phyloP scores from a whole-genome alignment of 2,888 invertebrate genomes.

The Gnatocerus cornutus region DNA sequence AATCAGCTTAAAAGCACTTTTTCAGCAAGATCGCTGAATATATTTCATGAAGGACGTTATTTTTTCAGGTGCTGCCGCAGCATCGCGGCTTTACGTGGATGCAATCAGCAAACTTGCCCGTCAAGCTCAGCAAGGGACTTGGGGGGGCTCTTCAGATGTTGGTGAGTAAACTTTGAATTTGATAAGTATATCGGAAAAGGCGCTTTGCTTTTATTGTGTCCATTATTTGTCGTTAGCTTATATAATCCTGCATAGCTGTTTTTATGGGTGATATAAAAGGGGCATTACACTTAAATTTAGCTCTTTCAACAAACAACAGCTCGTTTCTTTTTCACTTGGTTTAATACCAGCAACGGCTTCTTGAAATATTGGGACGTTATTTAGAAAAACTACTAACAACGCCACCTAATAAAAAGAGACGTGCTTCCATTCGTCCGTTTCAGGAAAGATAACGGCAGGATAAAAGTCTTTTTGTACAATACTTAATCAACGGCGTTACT shows the following conservation, averaged over 20 bases:
- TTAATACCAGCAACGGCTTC: slow-evolving; percentile 12
- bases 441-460: slow-evolving; percentile 24
- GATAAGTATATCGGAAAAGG: slow-evolving; percentile 13
- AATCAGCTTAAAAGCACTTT: slow-evolving; percentile 37
- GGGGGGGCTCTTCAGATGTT: slow-evolving; percentile 92
- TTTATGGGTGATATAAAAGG: slow-evolving; percentile 50
- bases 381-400: slow-evolving; percentile 55
- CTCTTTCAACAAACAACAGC: slow-evolving; percentile 43
- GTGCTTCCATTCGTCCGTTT: slow-evolving; percentile 53
- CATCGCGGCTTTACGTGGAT: slow-evolving; percentile 90
- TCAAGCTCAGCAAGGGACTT: slow-evolving; percentile 92
- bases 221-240: slow-evolving; percentile 46
- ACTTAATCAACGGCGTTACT: slow-evolving; percentile 18
- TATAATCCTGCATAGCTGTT: slow-evolving; percentile 34
- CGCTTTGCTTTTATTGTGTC: slow-evolving; percentile 27
- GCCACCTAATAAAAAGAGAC: slow-evolving; percentile 53
- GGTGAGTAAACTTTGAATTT: slow-evolving; percentile 75
- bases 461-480: slow-evolving; percentile 33
- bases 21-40: slow-evolving; percentile 39
- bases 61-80: slow-evolving; percentile 87
- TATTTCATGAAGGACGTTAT: slow-evolving; percentile 40
- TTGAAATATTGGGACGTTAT: slow-evolving; percentile 53
- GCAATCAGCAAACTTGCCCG: slow-evolving; percentile 90
- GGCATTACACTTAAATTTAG: slow-evolving; percentile 46
- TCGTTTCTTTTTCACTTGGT: slow-evolving; percentile 20